Evolutionary conservation across 1,140 invertebrate genomes (phyloP).

Genomic region (Heliconius himera): DNA sequence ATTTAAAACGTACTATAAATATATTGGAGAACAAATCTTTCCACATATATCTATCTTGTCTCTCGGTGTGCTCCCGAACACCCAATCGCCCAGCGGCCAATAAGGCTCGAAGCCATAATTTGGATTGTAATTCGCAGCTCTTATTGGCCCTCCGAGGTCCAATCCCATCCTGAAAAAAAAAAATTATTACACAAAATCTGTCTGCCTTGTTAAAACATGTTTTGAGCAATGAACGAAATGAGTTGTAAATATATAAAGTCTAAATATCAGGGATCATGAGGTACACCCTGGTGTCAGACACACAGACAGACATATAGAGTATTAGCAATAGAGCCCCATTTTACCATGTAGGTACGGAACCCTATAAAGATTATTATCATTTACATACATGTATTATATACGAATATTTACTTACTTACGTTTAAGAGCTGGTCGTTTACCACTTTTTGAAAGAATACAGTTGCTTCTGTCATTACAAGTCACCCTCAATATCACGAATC

Average conservation of each 20-base stretch:
- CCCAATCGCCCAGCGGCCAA: conserved; percentile 47
- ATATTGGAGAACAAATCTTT: conserved; percentile 30
- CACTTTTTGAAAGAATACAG: neutral
- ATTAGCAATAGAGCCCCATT: no score
- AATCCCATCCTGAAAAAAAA: neutral
- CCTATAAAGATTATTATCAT: no score
- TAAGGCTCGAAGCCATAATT: conserved; percentile 51
- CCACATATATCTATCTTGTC: conserved; percentile 30
- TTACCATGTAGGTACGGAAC: no score
- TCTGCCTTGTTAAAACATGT: no score
- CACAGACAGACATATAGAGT: no score
- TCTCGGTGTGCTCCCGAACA: conserved; percentile 30
- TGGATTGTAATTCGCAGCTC: conserved; percentile 38
- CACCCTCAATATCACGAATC: neutral
- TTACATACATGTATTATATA: no score
- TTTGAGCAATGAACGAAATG: no score
- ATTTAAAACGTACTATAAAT: conserved; percentile 30
- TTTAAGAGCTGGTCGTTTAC: neutral
- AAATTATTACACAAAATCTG: no score
- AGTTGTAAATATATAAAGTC: no score
- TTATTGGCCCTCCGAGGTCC: neutral
- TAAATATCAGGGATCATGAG: no score
- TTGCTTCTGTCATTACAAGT: neutral
- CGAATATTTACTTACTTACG: neutral
- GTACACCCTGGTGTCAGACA: no score